A percentile compares a stretch with the other conserved stretches of the same genome.
These are phyloP conservation scores for Coracias cyanogaster DNA, from an alignment of 2,797 vertebrate genomes.

Conservation along the genomic window DNA sequence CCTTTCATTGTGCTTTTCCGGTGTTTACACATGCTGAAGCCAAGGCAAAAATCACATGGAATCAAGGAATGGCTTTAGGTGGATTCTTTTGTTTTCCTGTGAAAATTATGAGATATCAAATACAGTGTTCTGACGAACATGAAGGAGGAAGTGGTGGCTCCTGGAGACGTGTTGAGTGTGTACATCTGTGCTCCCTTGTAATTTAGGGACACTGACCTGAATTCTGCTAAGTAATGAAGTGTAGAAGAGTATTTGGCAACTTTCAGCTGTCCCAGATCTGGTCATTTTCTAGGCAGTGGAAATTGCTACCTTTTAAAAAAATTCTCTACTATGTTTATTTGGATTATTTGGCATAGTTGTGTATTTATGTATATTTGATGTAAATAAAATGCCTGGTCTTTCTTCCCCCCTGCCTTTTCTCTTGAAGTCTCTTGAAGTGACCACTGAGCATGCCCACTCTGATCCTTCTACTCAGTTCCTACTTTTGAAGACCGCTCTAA, in stretches of 20 bases:
- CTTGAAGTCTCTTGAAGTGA: background rate
- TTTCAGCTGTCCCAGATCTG: background rate
- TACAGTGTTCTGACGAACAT: background rate
- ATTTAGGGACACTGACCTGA: background rate
- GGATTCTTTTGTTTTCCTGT: background rate
- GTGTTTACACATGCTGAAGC: background rate
- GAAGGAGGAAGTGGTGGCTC: background rate
- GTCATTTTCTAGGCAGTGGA: background rate
- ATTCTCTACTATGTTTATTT: background rate
- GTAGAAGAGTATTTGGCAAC: background rate
- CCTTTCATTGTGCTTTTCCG: background rate
- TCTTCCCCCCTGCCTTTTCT: background rate
- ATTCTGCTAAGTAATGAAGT: background rate
- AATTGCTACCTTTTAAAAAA: background rate
- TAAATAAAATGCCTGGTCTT: background rate
- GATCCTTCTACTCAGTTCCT: background rate
- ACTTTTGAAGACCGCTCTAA: background rate
- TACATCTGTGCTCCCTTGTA: background rate
- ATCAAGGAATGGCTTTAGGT: background rate
- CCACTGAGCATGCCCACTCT: background rate
- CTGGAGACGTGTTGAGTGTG: background rate
- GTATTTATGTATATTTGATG: background rate
- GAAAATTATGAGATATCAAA: background rate
- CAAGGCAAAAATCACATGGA: background rate
- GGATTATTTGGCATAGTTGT: background rate